A percentile compares a stretch with the other conserved stretches of the same genome.
phyloP scores from a whole-genome alignment of 2,797 vertebrate genomes.

The Erithacus rubecula region DNA sequence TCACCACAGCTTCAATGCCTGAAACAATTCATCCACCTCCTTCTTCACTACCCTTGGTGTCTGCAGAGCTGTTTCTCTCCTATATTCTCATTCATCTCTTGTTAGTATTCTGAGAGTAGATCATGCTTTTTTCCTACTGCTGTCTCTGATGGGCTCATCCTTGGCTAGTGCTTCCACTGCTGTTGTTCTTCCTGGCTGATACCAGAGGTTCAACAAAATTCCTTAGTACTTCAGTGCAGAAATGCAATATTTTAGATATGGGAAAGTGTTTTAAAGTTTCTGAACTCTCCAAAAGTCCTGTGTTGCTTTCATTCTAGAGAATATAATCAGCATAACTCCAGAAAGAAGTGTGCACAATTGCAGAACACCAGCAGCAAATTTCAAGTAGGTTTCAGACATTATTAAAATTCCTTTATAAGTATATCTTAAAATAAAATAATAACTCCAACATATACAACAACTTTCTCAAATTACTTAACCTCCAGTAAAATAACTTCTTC shows the following conservation, averaged over 20 bases:
- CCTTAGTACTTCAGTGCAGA: background rate
- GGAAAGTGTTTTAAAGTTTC: background rate
- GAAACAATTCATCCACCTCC: background rate
- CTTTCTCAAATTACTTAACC: background rate
- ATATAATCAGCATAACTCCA: background rate
- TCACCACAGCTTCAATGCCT: background rate
- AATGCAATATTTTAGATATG: background rate
- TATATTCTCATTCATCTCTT: background rate
- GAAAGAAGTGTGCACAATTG: background rate
- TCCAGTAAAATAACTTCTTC: background rate
- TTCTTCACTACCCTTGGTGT: background rate
- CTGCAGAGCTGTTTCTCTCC: background rate
- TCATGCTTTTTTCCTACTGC: accelerated
- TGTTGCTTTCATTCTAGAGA: background rate
- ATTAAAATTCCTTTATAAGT: background rate
- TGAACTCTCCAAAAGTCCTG: background rate
- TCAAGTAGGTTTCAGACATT: background rate
- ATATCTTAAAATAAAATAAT: background rate
- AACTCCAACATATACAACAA: background rate
- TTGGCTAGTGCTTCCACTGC: background rate
- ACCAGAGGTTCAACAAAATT: background rate
- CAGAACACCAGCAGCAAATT: background rate
- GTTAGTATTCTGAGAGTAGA: background rate
- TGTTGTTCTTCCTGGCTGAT: background rate
- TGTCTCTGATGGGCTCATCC: background rate